These are phyloP conservation scores for Holothuria scabra DNA, from an alignment of 53 echinoderm and acorn worm species.

Conservation along the genomic window DNA sequence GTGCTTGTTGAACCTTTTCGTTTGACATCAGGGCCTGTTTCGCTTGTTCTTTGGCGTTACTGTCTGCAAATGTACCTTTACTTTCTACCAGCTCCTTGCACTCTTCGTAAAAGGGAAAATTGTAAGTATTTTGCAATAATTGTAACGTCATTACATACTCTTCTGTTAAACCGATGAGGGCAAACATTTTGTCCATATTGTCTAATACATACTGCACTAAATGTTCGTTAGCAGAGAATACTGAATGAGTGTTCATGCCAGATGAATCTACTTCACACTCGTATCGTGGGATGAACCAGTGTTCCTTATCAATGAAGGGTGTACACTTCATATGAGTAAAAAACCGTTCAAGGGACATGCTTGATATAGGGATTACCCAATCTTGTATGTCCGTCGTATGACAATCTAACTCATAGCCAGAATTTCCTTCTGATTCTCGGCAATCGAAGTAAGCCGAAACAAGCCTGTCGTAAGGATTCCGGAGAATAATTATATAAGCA, in stretches of 20 bases:
- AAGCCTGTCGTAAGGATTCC: constrained; percentile 34
- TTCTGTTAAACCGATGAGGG: constrained; percentile 33
- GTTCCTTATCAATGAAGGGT: constrained; percentile 22
- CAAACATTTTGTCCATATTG: constrained; percentile 32
- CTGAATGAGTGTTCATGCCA: not conserved
- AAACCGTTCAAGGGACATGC: not conserved
- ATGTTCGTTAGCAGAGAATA: constrained; percentile 34
- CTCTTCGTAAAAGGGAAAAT: constrained; percentile 47
- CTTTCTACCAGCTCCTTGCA: constrained; percentile 32
- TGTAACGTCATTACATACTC: constrained; percentile 43
- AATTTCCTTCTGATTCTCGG: constrained; percentile 10
- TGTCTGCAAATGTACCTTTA: constrained; percentile 24
- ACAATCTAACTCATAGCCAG: constrained; percentile 24
- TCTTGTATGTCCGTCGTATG: constrained; percentile 33
- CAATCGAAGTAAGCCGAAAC: constrained; percentile 43
- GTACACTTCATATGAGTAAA: constrained; percentile 26
- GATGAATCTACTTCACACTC: constrained; percentile 2
- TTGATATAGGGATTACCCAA: constrained; percentile 18
- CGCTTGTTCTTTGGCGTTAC: constrained; percentile 24
- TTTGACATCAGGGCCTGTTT: constrained; percentile 35
- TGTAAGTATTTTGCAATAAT: constrained; percentile 34
- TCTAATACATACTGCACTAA: constrained; percentile 29
- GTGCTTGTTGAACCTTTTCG: constrained; percentile 24
- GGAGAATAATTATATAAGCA: not conserved
- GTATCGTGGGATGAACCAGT: constrained; percentile 41